phyloP scores from a whole-genome alignment of 92 coral and sea anemone genomes.

The Epizoanthus fatuus region DNA sequence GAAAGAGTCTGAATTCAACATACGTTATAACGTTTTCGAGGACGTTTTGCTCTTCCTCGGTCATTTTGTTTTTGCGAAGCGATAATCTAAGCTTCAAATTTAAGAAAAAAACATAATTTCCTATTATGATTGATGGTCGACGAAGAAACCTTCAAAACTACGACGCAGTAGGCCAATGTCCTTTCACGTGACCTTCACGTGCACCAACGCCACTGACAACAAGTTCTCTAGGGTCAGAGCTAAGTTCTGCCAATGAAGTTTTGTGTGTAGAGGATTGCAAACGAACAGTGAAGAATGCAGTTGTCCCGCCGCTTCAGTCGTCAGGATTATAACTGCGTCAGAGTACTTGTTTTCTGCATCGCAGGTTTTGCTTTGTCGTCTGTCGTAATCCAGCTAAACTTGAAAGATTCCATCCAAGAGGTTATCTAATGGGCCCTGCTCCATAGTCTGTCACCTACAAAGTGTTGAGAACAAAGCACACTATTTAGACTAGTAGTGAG shows the following conservation, averaged over 20 bases:
- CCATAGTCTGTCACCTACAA: constrained; percentile 88
- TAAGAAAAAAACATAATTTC: not conserved
- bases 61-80: not conserved
- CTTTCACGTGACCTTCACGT: too few relatives aligned
- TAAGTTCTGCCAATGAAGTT: not conserved
- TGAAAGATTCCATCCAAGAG: not conserved
- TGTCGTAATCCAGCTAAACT: not conserved
- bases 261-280: constrained; percentile 23
- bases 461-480: not conserved
- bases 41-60: not conserved
- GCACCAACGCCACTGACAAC: too few relatives aligned
- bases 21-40: not conserved
- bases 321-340: not conserved
- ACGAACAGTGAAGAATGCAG: constrained; percentile 22
- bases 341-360: not conserved
- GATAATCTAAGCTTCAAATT: not conserved
- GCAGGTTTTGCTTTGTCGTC: not conserved
- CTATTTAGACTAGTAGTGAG: not conserved
- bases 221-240: too few relatives aligned
- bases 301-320: constrained; percentile 6
- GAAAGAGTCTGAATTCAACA: not conserved
- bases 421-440: constrained; percentile 74
- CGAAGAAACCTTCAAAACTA: not conserved
- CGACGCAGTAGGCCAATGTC: too few relatives aligned
- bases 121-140: not conserved